Conservation (phyloP, 2,888 invertebrate genomes). For the Papilio demoleus region DNA sequence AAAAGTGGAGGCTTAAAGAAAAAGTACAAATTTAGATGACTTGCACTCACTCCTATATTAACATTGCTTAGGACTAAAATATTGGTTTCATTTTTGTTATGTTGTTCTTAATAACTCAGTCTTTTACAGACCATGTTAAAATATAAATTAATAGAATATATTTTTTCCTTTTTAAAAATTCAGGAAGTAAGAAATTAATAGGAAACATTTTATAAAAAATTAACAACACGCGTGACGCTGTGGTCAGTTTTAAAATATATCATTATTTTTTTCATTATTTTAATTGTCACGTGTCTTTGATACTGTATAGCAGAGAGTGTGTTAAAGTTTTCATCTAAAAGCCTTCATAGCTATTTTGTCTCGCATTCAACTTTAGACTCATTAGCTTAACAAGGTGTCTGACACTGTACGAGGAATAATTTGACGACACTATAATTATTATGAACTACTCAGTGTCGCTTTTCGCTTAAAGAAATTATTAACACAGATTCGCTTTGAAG, state of each 20-base stretch:
- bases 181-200: too few relatives aligned
- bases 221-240: neutral
- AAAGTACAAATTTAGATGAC: too few relatives aligned
- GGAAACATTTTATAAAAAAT: too few relatives aligned
- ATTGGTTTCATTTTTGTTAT: too few relatives aligned
- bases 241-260: neutral
- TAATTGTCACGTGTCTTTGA: neutral
- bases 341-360: constrained; percentile 18
- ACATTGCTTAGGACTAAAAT: too few relatives aligned
- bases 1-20: too few relatives aligned
- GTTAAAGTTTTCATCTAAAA: constrained; percentile 3
- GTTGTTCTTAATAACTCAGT: too few relatives aligned
- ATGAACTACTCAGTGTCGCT: constrained; percentile 27
- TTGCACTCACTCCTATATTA: too few relatives aligned
- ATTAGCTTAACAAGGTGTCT: constrained; percentile 38
- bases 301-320: neutral
- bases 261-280: neutral
- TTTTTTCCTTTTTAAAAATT: too few relatives aligned
- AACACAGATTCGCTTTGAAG: neutral
- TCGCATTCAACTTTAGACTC: constrained; percentile 29
- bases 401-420: constrained; percentile 34
- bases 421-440: constrained; percentile 28
- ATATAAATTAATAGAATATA: too few relatives aligned
- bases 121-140: too few relatives aligned
- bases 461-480: constrained; percentile 7